Conservation (phyloP, 2,888 invertebrate species). For the Diloba caeruleocephala region DNA sequence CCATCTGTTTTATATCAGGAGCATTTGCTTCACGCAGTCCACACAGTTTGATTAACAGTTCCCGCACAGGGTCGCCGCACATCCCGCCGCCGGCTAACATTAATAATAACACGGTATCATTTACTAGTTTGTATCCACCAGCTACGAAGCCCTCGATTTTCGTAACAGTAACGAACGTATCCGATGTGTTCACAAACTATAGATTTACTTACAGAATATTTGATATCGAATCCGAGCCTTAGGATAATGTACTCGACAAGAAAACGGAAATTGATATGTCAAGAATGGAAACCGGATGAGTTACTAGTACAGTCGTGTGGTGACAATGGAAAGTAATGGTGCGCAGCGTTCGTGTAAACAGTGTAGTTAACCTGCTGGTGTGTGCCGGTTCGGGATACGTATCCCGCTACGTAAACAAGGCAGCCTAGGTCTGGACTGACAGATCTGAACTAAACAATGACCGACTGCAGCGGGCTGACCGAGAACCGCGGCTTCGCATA, state of each 20-base stretch:
- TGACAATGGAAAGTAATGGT: conserved; percentile 1
- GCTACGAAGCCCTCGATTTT: background rate
- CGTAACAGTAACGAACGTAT: background rate
- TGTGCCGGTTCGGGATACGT: too few relatives aligned
- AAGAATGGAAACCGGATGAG: conserved; percentile 8
- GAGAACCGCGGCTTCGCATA: background rate
- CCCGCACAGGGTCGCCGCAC: conserved; percentile 11
- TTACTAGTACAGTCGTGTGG: conserved; percentile 1
- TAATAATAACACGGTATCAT: conserved; percentile 29
- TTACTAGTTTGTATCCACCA: conserved; percentile 15
- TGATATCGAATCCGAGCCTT: conserved; percentile 1
- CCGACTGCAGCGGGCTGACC: background rate
- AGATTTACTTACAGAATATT: conserved; percentile 2
- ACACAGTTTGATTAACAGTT: conserved; percentile 37
- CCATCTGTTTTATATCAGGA: background rate
- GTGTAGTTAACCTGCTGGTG: too few relatives aligned
- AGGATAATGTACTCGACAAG: background rate
- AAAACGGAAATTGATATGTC: conserved; percentile 29
- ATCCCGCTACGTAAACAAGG: conserved; percentile 6
- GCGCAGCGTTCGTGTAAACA: background rate
- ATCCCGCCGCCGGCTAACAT: conserved; percentile 17
- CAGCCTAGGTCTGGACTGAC: too few relatives aligned
- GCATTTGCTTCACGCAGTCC: conserved; percentile 18
- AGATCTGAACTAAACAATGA: conserved; percentile 23
- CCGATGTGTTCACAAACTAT: conserved; percentile 4